phyloP scores from a whole-genome alignment of 2,113 vertebrate genomes.

The Aramus guarauna region DNA sequence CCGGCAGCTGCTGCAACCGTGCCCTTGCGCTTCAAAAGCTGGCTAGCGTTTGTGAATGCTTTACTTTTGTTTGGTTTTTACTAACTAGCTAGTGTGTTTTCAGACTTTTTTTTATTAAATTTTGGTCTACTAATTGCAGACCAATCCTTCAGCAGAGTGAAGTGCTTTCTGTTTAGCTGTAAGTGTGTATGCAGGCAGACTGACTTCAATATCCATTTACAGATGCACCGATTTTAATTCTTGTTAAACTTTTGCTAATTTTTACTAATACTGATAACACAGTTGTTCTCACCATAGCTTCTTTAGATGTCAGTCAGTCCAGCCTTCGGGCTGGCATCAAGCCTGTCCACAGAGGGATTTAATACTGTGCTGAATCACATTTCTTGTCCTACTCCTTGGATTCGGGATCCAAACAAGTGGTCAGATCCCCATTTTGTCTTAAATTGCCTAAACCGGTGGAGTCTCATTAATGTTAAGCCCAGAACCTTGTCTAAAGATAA shows the following conservation, averaged over 20 bases:
- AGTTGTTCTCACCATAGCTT: background rate
- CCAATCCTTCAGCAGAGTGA: background rate
- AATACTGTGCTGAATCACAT: rapidly evolving
- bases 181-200: background rate
- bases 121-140: background rate
- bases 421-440: background rate
- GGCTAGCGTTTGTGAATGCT: rapidly evolving
- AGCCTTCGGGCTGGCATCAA: background rate
- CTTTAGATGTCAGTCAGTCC: background rate
- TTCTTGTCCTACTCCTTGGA: background rate
- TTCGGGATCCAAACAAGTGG: background rate
- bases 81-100: background rate
- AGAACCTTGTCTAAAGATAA: background rate
- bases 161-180: background rate
- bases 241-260: too few relatives aligned
- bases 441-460: background rate
- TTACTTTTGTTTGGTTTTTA: background rate
- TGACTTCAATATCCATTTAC: too few relatives aligned
- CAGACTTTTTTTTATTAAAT: background rate
- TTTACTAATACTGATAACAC: too few relatives aligned
- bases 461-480: background rate
- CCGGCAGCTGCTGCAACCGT: background rate
- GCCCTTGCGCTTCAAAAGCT: background rate
- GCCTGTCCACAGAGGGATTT: background rate
- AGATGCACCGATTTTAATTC: background rate